Evolutionary conservation across 1,140 invertebrate genomes (phyloP), one percentile per base, ranked within the genome.

Genomic region (Aphis gossypii): DNA sequence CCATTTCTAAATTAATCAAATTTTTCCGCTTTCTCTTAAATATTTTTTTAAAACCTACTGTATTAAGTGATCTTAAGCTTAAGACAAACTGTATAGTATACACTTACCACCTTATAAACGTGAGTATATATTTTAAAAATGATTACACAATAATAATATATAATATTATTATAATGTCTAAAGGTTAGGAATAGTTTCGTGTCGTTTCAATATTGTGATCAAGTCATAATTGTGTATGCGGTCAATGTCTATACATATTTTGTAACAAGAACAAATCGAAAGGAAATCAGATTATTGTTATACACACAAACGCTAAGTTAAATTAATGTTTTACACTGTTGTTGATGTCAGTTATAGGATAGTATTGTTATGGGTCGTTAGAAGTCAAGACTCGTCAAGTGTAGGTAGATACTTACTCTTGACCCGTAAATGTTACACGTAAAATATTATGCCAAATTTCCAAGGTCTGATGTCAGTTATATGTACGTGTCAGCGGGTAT

Each of bases 361-460:
- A 35, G 18, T 83, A 38, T 38, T 38, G 76, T 83, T 35, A 35
- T 88, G 46, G 86, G 14, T 35, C 86, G 51, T 25, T 89, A 89
- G 21, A 54, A 89, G 87, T 89, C 87, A 35, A 54, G n/a, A 46
- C 23, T 44, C 25, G 44, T 86, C 84, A 25, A 3, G 21, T 46
- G 30, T n/a, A 76, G 60, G 30, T 18, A 14, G 20, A 23, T 11
- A 41, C n/a, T 83, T 83, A 41, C 83, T 84, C 84, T 86, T 86
- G 84, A 86, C 41, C 84, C 44, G 38, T 84, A 44, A 25, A 30
- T 20, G 44, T 21, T 89, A n/a, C 44, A 21, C 35, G 44, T 21
- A 7, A 54, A 35, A 89, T 44, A 90, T 90, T 30, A 35, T 92
- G 90, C 8, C 90, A 44, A 92, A 82, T 92, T 82, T 30, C 82